These are phyloP conservation scores for Falco rusticolus DNA, from an alignment of 2,797 vertebrate species.

Conservation along the genomic window DNA sequence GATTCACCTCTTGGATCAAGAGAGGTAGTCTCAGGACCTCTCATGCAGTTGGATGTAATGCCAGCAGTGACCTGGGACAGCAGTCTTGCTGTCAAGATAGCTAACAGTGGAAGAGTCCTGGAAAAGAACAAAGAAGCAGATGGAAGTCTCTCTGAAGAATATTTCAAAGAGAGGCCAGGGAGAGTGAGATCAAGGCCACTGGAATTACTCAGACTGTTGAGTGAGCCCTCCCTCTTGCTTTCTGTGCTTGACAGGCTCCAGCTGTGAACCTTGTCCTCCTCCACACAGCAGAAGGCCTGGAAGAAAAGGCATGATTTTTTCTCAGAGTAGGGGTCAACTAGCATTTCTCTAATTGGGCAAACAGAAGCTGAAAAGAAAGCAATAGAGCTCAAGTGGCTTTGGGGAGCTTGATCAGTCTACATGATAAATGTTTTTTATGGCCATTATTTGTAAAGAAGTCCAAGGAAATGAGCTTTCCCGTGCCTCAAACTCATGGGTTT, in stretches of 20 bases:
- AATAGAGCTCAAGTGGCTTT: background rate
- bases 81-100: background rate
- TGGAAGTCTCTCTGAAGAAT: background rate
- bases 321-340: background rate
- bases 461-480: background rate
- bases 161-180: background rate
- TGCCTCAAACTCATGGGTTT: background rate
- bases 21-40: background rate
- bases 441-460: background rate
- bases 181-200: slow-evolving; percentile 5
- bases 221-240: background rate
- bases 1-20: background rate
- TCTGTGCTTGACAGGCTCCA: background rate
- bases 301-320: background rate
- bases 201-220: background rate
- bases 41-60: background rate
- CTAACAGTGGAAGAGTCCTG: background rate
- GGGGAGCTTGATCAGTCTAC: background rate
- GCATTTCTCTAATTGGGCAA: background rate
- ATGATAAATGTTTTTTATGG: background rate
- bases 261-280: background rate
- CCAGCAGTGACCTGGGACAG: background rate
- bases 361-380: background rate
- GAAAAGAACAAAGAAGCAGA: background rate
- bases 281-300: background rate